Evolutionary conservation across 2,113 vertebrate species (phyloP).

Genomic region (Chloropsis hardwickii): DNA sequence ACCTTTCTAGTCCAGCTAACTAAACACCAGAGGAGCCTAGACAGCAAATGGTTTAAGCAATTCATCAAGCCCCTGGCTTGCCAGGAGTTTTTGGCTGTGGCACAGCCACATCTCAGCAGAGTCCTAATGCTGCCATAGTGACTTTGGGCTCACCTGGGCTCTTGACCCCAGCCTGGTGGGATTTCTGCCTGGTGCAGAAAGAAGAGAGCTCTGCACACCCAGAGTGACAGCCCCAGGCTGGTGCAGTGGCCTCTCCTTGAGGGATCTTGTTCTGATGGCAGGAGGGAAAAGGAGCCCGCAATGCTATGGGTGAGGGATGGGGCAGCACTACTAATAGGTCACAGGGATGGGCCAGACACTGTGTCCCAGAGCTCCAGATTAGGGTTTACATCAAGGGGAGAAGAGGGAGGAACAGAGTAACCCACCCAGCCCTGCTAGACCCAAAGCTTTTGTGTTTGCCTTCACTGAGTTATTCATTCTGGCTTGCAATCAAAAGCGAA

Average conservation of each 20-base stretch:
- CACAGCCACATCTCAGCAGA: not conserved
- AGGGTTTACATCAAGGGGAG: not conserved
- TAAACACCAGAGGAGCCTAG: not conserved
- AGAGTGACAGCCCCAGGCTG: not conserved
- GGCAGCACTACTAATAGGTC: not conserved
- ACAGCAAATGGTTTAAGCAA: not conserved
- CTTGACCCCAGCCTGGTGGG: not conserved
- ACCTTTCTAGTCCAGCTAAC: not conserved
- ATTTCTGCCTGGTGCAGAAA: not conserved
- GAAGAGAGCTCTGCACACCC: not conserved
- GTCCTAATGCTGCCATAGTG: fast-evolving
- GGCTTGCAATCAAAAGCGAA: not conserved
- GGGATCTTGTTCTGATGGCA: not conserved
- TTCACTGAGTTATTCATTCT: not conserved
- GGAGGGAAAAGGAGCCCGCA: not conserved
- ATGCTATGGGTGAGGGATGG: not conserved
- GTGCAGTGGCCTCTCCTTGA: not conserved
- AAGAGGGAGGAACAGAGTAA: not conserved
- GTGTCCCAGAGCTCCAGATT: not conserved
- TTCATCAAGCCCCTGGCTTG: not conserved
- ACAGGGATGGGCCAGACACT: not conserved
- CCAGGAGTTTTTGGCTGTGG: not conserved
- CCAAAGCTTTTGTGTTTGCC: not conserved
- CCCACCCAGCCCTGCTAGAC: not conserved
- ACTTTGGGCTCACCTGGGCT: not conserved